Evolutionary conservation across 2,797 vertebrate species (phyloP).

Genomic region (Sylvilagus floridanus): DNA sequence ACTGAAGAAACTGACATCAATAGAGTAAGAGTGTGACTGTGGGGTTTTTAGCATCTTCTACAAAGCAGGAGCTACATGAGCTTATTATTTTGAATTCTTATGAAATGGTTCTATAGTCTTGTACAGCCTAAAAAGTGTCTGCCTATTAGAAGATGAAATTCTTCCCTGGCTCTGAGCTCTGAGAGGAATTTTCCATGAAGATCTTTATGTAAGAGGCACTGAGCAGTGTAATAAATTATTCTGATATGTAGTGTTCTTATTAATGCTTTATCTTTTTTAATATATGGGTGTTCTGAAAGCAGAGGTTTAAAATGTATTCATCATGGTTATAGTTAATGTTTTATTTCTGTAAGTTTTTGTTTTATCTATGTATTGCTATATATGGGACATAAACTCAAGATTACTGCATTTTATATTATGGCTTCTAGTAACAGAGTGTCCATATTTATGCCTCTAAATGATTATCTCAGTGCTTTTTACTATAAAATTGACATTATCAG

Average conservation of each 20-base stretch:
- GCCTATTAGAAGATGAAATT: slow-evolving; percentile 33
- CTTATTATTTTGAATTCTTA: neutral
- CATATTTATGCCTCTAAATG: neutral
- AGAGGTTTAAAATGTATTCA: slow-evolving; percentile 18
- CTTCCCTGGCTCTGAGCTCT: neutral
- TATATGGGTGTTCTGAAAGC: neutral
- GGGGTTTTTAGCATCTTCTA: neutral
- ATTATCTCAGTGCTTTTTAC: neutral
- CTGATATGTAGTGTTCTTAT: neutral
- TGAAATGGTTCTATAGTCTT: neutral
- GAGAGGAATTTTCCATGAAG: neutral
- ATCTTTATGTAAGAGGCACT: neutral
- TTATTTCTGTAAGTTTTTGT: neutral
- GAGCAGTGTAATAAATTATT: slow-evolving; percentile 26
- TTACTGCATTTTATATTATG: neutral
- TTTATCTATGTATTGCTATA: slow-evolving; percentile 9
- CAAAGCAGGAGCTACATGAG: neutral
- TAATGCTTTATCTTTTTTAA: neutral
- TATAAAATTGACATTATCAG: neutral
- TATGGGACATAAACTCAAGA: neutral
- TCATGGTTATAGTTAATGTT: neutral
- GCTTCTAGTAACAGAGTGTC: neutral
- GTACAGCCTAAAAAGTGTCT: neutral
- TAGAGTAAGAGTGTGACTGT: neutral
- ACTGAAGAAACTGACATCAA: neutral